Conservation (phyloP, 2,797 vertebrate species). For the Artibeus jamaicensis region DNA sequence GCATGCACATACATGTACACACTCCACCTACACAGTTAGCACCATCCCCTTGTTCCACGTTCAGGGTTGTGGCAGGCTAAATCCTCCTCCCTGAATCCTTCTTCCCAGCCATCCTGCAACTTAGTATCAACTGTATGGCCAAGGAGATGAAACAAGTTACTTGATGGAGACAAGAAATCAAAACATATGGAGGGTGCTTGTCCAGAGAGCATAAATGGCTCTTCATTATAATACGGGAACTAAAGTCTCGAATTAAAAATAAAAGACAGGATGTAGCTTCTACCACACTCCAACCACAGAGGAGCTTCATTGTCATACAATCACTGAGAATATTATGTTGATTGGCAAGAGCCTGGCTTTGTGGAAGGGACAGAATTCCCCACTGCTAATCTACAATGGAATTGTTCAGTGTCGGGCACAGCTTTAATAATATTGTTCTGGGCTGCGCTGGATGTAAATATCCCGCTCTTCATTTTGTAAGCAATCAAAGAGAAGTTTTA, state of each 20-base stretch:
- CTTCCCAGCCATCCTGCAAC: not conserved
- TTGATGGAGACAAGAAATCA: constrained; percentile 39
- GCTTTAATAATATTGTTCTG: constrained; percentile 76
- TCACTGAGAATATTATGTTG: constrained; percentile 71
- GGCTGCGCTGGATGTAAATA: constrained; percentile 79
- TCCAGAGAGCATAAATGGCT: constrained; percentile 51
- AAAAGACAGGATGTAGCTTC: constrained; percentile 39
- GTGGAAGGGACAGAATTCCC: constrained; percentile 47
- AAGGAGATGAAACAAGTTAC: not conserved
- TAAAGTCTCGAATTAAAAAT: constrained; percentile 71
- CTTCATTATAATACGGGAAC: constrained; percentile 48
- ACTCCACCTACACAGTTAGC: accelerated
- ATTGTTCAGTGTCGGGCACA: constrained; percentile 76
- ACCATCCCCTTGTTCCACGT: not conserved
- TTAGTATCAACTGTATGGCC: not conserved
- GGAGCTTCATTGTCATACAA: constrained; percentile 74
- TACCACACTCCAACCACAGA: constrained; percentile 37
- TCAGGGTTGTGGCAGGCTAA: not conserved
- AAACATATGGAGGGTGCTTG: constrained; percentile 52
- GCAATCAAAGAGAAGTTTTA: constrained; percentile 75
- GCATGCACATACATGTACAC: too few relatives aligned
- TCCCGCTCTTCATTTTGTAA: constrained; percentile 78
- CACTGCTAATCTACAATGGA: constrained; percentile 75
- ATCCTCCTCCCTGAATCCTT: not conserved
- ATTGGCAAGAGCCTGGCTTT: constrained; percentile 76